Percentiles rank a stretch among this genome's conserved stretches.
Evolutionary conservation across 2,113 vertebrate genomes (phyloP).

Genomic region (Macrotis lagotis): DNA sequence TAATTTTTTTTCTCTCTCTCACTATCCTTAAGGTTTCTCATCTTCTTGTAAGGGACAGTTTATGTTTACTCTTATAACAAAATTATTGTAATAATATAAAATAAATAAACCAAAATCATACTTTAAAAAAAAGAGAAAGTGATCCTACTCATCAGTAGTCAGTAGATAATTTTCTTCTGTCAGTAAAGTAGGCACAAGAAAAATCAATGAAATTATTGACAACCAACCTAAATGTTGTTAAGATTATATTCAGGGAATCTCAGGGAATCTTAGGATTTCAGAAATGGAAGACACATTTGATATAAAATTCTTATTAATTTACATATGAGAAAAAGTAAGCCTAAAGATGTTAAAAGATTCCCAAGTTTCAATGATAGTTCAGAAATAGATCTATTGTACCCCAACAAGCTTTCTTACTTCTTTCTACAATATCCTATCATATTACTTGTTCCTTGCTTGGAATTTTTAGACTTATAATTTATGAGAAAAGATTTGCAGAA

Average conservation of each 20-base stretch:
- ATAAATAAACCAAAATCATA: too few relatives aligned
- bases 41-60: too few relatives aligned
- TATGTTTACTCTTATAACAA: too few relatives aligned
- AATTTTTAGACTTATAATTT: slow-evolving; percentile 25
- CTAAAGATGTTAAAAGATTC: background rate
- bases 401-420: background rate
- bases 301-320: background rate
- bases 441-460: slow-evolving; percentile 38
- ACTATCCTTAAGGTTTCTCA: too few relatives aligned
- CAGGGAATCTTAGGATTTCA: background rate
- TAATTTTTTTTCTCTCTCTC: too few relatives aligned
- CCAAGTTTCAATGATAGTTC: background rate
- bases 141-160: slow-evolving; percentile 62
- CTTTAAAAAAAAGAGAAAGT: too few relatives aligned
- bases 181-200: slow-evolving; percentile 51
- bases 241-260: background rate
- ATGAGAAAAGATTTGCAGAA: slow-evolving; percentile 12
- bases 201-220: background rate
- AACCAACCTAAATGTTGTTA: background rate
- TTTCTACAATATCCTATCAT: background rate
- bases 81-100: too few relatives aligned
- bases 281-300: background rate
- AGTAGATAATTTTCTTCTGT: slow-evolving; percentile 61
- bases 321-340: background rate
- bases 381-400: background rate